phyloP scores from a whole-genome alignment of 2,888 invertebrate species.

The Drosophila mimetica region DNA sequence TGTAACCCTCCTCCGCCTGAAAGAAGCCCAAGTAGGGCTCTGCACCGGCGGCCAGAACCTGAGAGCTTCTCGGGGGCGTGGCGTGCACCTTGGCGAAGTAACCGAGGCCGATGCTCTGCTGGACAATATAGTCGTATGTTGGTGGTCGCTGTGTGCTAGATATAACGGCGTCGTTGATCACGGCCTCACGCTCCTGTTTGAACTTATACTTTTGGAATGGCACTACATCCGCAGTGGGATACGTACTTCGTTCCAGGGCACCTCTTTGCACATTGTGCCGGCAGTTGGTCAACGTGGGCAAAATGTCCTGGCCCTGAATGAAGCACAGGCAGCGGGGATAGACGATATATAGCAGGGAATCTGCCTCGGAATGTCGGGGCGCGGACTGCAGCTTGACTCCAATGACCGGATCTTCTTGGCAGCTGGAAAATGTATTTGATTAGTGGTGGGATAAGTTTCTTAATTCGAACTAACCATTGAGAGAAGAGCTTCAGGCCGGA shows the following conservation, averaged over 20 bases:
- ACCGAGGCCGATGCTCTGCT: conserved; percentile 81
- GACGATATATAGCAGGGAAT: conserved; percentile 82
- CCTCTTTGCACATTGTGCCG: conserved; percentile 87
- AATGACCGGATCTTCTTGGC: conserved; percentile 92
- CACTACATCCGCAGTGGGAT: conserved; percentile 84
- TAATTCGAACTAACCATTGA: conserved; percentile 86
- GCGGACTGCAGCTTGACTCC: conserved; percentile 91
- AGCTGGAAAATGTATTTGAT: conserved; percentile 60
- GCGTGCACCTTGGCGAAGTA: conserved; percentile 87
- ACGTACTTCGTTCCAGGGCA: conserved; percentile 47
- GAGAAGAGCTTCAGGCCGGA: conserved; percentile 91
- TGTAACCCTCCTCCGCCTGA: conserved; percentile 94
- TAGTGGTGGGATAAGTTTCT: not conserved
- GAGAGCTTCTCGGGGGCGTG: conserved; percentile 90
- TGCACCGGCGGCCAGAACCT: conserved; percentile 91
- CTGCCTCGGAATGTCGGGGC: conserved; percentile 75
- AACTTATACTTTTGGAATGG: conserved; percentile 95
- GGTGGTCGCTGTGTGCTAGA: conserved; percentile 87
- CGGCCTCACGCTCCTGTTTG: conserved; percentile 88
- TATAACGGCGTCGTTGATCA: conserved; percentile 91
- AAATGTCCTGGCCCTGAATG: conserved; percentile 90
- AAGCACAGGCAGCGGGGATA: conserved; percentile 89
- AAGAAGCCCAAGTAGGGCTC: conserved; percentile 95
- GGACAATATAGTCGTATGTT: conserved; percentile 94
- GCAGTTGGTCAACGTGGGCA: conserved; percentile 90